Evolutionary conservation across 2,888 invertebrate genomes (phyloP).

Genomic region (Cryptus armator): DNA sequence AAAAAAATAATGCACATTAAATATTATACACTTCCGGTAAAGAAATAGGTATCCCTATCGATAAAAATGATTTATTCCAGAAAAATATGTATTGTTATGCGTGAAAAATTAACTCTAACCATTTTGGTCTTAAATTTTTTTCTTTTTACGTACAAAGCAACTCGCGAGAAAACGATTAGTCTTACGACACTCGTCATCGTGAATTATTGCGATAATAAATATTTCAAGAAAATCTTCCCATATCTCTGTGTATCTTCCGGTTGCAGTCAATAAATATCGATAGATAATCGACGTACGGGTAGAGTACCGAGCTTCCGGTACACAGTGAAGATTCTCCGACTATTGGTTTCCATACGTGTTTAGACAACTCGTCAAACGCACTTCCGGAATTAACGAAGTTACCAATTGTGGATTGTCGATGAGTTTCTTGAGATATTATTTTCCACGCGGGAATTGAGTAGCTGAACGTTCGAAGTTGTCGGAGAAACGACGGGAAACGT

Average conservation of each 20-base stretch:
- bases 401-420: slow-evolving; percentile 43
- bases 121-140: background rate
- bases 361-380: slow-evolving; percentile 9
- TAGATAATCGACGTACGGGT: background rate
- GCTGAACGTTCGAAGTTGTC: slow-evolving; percentile 4
- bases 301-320: slow-evolving; percentile 25
- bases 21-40: background rate
- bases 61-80: background rate
- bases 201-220: slow-evolving; percentile 7
- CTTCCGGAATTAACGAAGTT: slow-evolving; percentile 39
- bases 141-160: background rate
- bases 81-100: no score
- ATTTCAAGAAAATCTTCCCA: slow-evolving; percentile 21
- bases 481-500: slow-evolving; percentile 71
- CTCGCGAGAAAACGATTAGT: background rate
- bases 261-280: slow-evolving; percentile 43
- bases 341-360: slow-evolving; percentile 42
- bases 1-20: background rate
- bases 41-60: background rate
- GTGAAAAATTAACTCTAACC: no score
- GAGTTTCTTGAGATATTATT: background rate
- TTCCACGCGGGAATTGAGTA: background rate
- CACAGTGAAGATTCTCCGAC: slow-evolving; percentile 24
- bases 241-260: slow-evolving; percentile 3
- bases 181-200: slow-evolving; percentile 6